Evolutionary conservation across 2,113 vertebrate genomes (phyloP), one percentile per base, ranked within the genome.

Genomic region (Serinus canaria): DNA sequence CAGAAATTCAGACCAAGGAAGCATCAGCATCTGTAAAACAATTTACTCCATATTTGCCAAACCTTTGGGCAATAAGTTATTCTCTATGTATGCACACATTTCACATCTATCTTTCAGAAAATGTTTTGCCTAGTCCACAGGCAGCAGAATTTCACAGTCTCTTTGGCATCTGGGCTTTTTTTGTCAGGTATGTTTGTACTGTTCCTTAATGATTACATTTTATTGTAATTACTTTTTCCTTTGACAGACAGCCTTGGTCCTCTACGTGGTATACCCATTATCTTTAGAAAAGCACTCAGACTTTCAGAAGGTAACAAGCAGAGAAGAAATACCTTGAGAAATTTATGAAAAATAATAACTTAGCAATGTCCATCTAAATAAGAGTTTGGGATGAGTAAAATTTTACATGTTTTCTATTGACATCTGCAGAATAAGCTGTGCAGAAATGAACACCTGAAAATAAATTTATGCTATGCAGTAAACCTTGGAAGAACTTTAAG

Each of bases 361-460:
- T 83, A n/a, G 6, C 12, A 90, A 56, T 68, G 88, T 50, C 12
- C 28, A 58, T 49, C 12, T 68, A 82, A 92, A 80, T 17, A 73
- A 62, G 50, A 39, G 5, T 58, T 70, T 50, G 11, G 25, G 28
- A 73, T 87, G 10, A 90, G 15, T 44, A 91, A 90, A 83, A 76
- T 68, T 44, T 37, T 44, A 4, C 25, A 28, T 72, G 25, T 55
- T 90, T 91, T 87, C 53, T 88, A 64, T n/a, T 83, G 63, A 73
- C 22, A 70, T 69, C 49, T 92, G 28, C 37, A 80, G n/a, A 88
- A 69, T 15, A 86, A 88, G 10, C 18, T 56, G 19, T 77, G 59
- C 25, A 90, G n/a, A 88, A 92, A 76, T 66, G 18, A 83, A 80
- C 80, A 92, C 18, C 19, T 69, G 43, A 83, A 93, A 93, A 95